Evolutionary conservation across 1,140 invertebrate genomes (phyloP), one percentile per base, ranked within the genome.

Genomic region (Drosophila sturtevanti): DNA sequence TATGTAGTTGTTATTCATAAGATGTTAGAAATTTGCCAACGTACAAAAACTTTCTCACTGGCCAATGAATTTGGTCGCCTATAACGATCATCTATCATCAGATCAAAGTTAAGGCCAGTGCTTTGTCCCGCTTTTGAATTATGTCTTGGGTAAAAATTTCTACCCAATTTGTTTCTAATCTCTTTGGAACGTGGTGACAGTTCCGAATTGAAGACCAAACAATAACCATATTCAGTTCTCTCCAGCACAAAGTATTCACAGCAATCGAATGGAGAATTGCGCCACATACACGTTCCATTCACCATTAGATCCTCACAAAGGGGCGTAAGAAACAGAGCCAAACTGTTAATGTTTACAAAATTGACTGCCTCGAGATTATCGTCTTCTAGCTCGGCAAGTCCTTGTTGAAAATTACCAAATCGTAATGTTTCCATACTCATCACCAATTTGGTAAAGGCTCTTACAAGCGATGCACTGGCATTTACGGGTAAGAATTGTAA

Each of bases 221-320:
- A 91, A 11, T 77, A 38, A 3, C 89, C 89, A 37, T 66, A 78
- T 44, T 91, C 89, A 0, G 85, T 84, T 38, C 81, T 89, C 61
- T 91, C 89, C n/a, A 72, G 14, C 4, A 77, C 31, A 63, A 91
- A 91, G 6, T 56, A 77, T 0, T 89, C 81, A 55, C 89, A 91
- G 14, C 89, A 91, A 24, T 91, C 60, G 24, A 91, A 91, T 9
- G 14, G 2, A 4, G 68, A 16, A 4, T 67, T 54, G 0, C 89
- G 68, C 89, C 89, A 91, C 16, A 27, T 34, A 16, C 89, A 91
- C 4, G 78, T 68, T 0, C 56, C 22, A 0, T 56, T 35, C 7
- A 66, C 71, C 3, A 91, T 2, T 6, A 91, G 73, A 2, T 91
- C 85, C 51, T 81, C 61, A 14, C 89, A 91, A 0, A 31, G 27